Conservation (phyloP, 2,888 invertebrate genomes). For the Conchocele bisecta region DNA sequence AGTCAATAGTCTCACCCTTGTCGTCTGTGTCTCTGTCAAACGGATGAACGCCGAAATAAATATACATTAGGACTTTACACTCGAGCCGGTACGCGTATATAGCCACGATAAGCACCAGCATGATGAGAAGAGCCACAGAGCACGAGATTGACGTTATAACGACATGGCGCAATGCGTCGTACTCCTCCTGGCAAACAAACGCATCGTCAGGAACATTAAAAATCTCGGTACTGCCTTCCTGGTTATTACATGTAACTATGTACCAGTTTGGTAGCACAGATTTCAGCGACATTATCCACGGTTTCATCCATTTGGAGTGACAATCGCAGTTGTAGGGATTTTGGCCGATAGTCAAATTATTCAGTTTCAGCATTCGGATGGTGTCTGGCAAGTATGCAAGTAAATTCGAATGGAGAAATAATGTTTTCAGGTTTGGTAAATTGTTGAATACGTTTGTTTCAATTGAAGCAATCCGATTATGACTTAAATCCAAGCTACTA, state of each 20-base stretch:
- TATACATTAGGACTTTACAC: conserved; percentile 60
- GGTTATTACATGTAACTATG: conserved; percentile 43
- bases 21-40: conserved; percentile 59
- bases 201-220: conserved; percentile 44
- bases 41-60: conserved; percentile 65
- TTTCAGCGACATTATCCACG: conserved; percentile 47
- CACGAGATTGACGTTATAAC: conserved; percentile 42
- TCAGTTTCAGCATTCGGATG: background rate
- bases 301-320: conserved; percentile 61
- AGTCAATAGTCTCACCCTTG: conserved; percentile 51
- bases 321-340: conserved; percentile 65
- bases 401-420: conserved; percentile 24
- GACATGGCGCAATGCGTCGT: conserved; percentile 50
- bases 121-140: conserved; percentile 24
- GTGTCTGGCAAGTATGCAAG: conserved; percentile 24
- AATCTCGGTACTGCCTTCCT: conserved; percentile 33
- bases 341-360: background rate
- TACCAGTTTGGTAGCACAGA: conserved; percentile 33
- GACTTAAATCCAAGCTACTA: conserved; percentile 17
- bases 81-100: conserved; percentile 58
- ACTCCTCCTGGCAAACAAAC: conserved; percentile 52
- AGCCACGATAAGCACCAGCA: conserved; percentile 23
- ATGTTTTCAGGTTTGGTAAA: conserved; percentile 1
- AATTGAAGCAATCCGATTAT: background rate
- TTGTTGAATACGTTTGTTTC: background rate